Evolutionary conservation across 2,888 invertebrate genomes (phyloP), one percentile per base, ranked within the genome.

Genomic region (Andrena praecox): DNA sequence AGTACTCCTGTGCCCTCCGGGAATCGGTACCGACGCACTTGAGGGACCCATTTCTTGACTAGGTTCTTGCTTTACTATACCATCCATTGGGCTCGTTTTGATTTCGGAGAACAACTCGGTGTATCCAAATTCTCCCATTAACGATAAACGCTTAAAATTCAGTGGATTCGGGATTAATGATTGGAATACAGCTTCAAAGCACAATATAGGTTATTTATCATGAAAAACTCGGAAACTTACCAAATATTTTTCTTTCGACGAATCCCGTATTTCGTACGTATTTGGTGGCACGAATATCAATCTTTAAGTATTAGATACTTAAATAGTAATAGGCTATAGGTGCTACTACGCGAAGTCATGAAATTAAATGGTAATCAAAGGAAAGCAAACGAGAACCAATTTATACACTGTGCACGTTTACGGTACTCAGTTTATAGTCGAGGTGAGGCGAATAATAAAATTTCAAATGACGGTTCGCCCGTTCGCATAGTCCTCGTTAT

Each of bases 11-110:
- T 93, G 93, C n/a, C 93, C 91, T 2, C 93, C 93, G 0, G 93
- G 94, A 52, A 94, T 94, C 5, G 94, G 94, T 16, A 94, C 93
- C 0, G 93, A 93, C 0, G 93, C 93, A 2, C 93, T 91, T 0
- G 93, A 90, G n/a, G 92, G 89, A 35, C 90, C 90, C 86, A 93
- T 91, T 48, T 93, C 93, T 74, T 88, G 88, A 3, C 68, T 74
- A 0, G 91, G 88, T 74, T 93, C 93, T 71, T 93, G 92, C 62
- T 93, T 93, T 8, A 93, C 86, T 64, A 90, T 50, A 60, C 84
- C 84, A 59, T 92, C 93, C 89, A 93, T 90, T 20, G 87, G 85
- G 67, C 82, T 90, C 71, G 80, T 82, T 74, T 86, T 89, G 8
- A 89, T 60, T 12, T 92, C 90, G 5, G 91, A 78, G 35, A 93